These are phyloP conservation scores for Caracal caracal DNA, from an alignment of 2,113 vertebrate genomes.

Conservation along the genomic window DNA sequence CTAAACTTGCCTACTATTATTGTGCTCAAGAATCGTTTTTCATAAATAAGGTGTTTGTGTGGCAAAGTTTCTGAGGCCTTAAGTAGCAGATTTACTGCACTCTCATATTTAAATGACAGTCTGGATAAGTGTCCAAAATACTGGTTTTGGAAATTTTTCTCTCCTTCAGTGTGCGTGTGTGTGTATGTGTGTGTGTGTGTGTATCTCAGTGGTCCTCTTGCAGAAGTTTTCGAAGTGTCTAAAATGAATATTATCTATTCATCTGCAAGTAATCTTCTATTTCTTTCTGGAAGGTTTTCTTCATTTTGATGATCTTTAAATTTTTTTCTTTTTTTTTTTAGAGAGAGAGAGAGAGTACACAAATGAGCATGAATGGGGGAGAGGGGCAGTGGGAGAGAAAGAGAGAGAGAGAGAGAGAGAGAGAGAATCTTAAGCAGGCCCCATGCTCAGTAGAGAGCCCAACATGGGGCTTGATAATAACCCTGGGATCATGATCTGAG, in stretches of 20 bases:
- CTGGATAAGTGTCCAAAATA: not conserved
- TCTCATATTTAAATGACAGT: not conserved
- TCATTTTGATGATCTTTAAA: not conserved
- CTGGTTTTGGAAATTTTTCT: not conserved
- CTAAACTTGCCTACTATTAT: not conserved
- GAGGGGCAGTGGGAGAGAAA: too few species aligned
- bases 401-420: too few species aligned
- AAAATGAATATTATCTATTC: not conserved
- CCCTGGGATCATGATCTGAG: too few species aligned
- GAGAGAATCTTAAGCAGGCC: too few species aligned
- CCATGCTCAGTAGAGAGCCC: too few species aligned
- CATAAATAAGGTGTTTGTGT: not conserved
- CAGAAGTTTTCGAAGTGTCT: not conserved
- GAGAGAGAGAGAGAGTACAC: too few species aligned
- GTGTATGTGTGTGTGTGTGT: too few species aligned
- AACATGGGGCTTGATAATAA: too few species aligned
- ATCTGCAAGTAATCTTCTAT: not conserved
- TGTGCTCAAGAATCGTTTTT: not conserved
- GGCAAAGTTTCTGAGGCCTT: not conserved
- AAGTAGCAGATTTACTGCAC: not conserved
- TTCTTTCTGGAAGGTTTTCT: not conserved
- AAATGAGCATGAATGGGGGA: too few species aligned
- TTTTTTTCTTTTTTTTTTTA: too few species aligned
- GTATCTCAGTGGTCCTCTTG: not conserved
- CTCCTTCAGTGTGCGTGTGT: not conserved